Evolutionary conservation across 37 sponge, comb jelly and placozoan species (phyloP).

Genomic region (Chondrosia reniformis): DNA sequence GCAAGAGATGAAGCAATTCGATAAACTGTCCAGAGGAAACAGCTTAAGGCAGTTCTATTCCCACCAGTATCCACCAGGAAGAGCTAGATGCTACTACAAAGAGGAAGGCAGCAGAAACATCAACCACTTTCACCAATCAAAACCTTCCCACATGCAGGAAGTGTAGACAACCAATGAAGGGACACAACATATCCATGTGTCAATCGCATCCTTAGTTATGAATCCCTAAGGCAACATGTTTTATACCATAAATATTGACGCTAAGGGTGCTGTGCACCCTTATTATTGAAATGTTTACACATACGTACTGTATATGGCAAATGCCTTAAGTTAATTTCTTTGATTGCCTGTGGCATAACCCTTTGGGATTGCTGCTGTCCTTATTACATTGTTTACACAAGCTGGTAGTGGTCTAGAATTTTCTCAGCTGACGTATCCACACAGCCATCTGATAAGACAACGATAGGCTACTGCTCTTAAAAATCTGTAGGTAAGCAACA

Average conservation of each 20-base stretch:
- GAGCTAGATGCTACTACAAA: constrained; percentile 1
- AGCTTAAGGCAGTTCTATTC: background rate
- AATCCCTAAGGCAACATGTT: no score
- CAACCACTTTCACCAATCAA: background rate
- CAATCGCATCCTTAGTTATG: background rate
- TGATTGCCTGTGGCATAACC: constrained; percentile 3
- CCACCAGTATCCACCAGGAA: background rate
- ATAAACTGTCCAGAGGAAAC: background rate
- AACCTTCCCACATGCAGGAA: constrained; percentile 13
- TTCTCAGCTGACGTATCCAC: background rate
- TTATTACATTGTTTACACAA: background rate
- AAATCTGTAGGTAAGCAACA: background rate
- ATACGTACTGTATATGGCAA: no score
- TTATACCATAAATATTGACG: no score
- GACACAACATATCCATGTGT: background rate
- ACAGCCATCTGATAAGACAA: constrained; percentile 9
- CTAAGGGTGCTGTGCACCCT: no score
- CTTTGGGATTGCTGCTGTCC: background rate
- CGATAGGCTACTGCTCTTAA: constrained; percentile 15
- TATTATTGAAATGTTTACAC: no score
- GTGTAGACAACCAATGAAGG: constrained; percentile 11
- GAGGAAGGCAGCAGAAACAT: constrained; percentile 2
- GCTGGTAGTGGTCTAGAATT: constrained; percentile 21
- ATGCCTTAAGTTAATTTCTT: constrained; percentile 5
- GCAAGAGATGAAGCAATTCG: background rate